Evolutionary conservation across 2,113 vertebrate genomes (phyloP).

Genomic region (Candoia aspera): DNA sequence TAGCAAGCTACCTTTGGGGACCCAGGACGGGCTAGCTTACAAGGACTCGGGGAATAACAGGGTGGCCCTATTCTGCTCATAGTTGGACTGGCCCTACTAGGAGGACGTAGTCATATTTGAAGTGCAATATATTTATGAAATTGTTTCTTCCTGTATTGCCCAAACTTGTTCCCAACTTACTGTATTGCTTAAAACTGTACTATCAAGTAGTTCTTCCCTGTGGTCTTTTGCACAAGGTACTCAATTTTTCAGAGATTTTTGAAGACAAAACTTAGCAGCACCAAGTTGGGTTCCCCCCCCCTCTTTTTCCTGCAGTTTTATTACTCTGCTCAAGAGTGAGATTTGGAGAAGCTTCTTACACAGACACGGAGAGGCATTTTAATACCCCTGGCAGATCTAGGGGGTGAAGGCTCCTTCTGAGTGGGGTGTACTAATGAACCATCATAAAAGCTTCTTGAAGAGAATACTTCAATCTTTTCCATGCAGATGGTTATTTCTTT

Average conservation of each 20-base stretch:
- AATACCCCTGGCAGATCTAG: not conserved
- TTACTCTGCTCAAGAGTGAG: not conserved
- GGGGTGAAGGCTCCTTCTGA: not conserved
- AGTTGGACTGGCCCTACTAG: not conserved
- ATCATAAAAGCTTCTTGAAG: not conserved
- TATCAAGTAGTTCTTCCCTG: not conserved
- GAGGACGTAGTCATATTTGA: not conserved
- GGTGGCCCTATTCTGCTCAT: not conserved
- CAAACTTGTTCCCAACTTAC: not conserved
- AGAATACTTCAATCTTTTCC: not conserved
- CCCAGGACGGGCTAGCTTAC: not conserved
- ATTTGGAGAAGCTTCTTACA: not conserved
- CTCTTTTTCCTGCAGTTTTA: not conserved
- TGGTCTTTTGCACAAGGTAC: not conserved
- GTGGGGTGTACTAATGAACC: not conserved
- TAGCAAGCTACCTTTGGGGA: not conserved
- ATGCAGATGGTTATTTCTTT: not conserved
- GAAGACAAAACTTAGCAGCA: constrained; percentile 29
- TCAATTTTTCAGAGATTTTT: constrained; percentile 33
- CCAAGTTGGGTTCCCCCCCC: not conserved
- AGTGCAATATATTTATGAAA: not conserved
- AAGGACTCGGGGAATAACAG: not conserved
- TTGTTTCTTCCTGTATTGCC: constrained; percentile 2
- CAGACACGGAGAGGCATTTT: not conserved
- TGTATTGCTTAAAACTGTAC: constrained; percentile 5